These are phyloP conservation scores for Clunio marinus DNA, from an alignment of 2,888 invertebrate species.

Conservation along the genomic window DNA sequence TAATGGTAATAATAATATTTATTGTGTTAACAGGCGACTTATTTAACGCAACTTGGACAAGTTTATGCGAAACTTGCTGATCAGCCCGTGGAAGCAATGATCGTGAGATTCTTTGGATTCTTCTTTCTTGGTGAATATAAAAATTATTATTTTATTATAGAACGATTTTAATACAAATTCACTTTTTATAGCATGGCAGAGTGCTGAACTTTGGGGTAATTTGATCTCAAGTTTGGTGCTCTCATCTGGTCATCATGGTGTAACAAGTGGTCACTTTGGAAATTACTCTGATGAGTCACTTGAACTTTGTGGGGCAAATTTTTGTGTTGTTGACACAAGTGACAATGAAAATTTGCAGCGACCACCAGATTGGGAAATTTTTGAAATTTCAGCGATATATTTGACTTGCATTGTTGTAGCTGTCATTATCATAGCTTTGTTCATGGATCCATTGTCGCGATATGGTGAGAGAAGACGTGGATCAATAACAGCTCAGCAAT, in stretches of 20 bases:
- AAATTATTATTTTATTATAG: background rate
- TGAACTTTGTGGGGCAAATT: slow-evolving; percentile 72
- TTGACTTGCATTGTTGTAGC: slow-evolving; percentile 81
- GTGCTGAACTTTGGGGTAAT: slow-evolving; percentile 95
- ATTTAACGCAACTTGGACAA: slow-evolving; percentile 89
- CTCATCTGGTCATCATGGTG: slow-evolving; percentile 69
- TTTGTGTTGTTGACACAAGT: slow-evolving; percentile 68
- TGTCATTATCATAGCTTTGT: slow-evolving; percentile 76
- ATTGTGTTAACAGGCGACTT: too few species aligned
- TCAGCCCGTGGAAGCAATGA: slow-evolving; percentile 84
- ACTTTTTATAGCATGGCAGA: slow-evolving; percentile 71
- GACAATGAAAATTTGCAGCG: slow-evolving; percentile 72
- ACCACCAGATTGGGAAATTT: slow-evolving; percentile 80
- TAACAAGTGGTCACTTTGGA: slow-evolving; percentile 49
- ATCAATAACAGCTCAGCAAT: slow-evolving; percentile 66
- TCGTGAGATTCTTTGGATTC: slow-evolving; percentile 96
- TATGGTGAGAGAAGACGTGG: slow-evolving; percentile 81
- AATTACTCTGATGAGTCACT: slow-evolving; percentile 54
- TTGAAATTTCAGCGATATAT: slow-evolving; percentile 84
- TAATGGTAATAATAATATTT: too few species aligned
- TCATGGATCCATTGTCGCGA: slow-evolving; percentile 86
- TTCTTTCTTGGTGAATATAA: slow-evolving; percentile 69
- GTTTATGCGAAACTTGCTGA: slow-evolving; percentile 84
- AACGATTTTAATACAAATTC: background rate
- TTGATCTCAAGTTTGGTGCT: slow-evolving; percentile 88